Percentiles rank a stretch among this genome's conserved stretches.
Conservation (phyloP, 2,797 vertebrate genomes). For the Choloepus didactylus region DNA sequence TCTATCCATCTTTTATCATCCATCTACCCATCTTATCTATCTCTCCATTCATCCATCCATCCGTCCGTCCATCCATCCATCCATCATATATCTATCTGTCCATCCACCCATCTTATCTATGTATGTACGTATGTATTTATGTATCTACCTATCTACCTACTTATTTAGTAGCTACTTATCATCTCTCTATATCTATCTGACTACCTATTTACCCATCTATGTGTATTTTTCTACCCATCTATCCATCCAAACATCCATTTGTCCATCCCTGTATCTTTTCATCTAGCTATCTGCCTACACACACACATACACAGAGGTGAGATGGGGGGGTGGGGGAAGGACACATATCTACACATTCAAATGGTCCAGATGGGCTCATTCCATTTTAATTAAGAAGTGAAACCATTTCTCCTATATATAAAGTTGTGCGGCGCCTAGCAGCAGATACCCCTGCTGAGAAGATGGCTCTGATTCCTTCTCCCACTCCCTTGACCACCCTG, state of each 20-base stretch:
- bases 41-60: not conserved
- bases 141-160: not conserved
- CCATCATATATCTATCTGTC: not conserved
- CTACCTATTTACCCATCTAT: not conserved
- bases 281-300: not conserved
- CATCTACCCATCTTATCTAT: not conserved
- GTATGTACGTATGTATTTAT: too few relatives aligned
- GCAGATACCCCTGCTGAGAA: accelerated
- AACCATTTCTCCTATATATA: too few relatives aligned
- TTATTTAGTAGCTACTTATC: too few relatives aligned
- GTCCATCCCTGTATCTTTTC: not conserved
- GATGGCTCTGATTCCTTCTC: accelerated
- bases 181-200: not conserved
- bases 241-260: not conserved
- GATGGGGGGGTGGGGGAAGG: too few relatives aligned
- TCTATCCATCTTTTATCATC: not conserved
- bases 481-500: accelerated
- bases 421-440: accelerated
- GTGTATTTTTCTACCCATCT: not conserved
- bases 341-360: not conserved
- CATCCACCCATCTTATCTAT: not conserved
- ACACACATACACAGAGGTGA: not conserved
- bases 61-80: not conserved
- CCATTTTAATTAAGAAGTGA: accelerated
- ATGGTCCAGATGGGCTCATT: not conserved